Conservation (phyloP, 2,113 vertebrate species). For the Setophaga kirtlandii region DNA sequence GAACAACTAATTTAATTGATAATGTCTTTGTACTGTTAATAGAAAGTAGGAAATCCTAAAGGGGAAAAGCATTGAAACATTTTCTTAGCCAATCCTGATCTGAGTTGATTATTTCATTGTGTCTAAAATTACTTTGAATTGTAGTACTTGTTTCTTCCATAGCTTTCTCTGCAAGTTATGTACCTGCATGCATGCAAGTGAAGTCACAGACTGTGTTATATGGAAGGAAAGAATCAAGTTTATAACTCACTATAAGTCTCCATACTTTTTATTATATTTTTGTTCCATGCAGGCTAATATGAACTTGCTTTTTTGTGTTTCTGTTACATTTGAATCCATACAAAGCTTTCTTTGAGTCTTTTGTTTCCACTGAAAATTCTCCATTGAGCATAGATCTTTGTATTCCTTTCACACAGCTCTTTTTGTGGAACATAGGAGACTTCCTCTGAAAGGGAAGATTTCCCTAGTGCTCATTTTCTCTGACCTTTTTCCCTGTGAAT, state of each 20-base stretch:
- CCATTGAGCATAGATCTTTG: background rate
- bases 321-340: background rate
- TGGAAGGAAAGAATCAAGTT: background rate
- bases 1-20: background rate
- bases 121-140: background rate
- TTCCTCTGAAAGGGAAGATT: background rate
- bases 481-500: background rate
- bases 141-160: background rate
- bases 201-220: background rate
- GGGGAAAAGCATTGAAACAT: background rate
- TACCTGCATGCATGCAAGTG: background rate
- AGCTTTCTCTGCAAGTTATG: fast-evolving
- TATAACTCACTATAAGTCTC: background rate
- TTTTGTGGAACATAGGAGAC: background rate
- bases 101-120: background rate
- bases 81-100: background rate
- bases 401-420: background rate
- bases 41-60: background rate
- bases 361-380: background rate
- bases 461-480: background rate
- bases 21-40: background rate
- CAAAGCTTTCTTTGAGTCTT: background rate
- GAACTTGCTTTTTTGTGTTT: background rate
- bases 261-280: background rate
- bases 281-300: background rate